Evolutionary conservation across 2,888 invertebrate genomes (phyloP).

Genomic region (Dynastes maya): DNA sequence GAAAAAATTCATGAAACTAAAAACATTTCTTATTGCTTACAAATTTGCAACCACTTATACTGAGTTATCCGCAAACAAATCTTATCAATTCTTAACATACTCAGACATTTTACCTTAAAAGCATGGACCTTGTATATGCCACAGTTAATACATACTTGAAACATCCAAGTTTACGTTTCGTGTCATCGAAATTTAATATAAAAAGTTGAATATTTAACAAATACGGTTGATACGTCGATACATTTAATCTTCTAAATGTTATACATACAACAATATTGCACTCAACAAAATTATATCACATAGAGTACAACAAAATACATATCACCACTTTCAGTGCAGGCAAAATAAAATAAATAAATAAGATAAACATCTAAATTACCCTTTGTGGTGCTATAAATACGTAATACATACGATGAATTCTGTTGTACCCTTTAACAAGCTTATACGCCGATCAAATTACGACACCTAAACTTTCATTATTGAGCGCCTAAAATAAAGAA

Average conservation of each 20-base stretch:
- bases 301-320: conserved; percentile 3
- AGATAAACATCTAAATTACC: background rate
- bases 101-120: background rate
- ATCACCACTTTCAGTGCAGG: background rate
- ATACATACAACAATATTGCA: conserved; percentile 15
- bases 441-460: background rate
- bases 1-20: no score
- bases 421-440: background rate
- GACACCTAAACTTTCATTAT: background rate
- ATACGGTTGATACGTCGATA: background rate
- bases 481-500: background rate
- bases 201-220: conserved; percentile 1
- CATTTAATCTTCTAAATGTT: background rate
- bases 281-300: background rate
- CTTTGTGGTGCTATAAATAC: background rate
- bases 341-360: background rate
- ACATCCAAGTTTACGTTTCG: background rate
- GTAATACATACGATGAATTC: background rate
- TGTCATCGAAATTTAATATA: background rate
- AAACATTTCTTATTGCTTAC: no score
- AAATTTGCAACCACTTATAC: no score
- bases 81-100: conserved; percentile 10
- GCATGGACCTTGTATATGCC: background rate
- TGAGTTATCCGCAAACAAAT: background rate
- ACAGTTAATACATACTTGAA: background rate